Base-by-base conservation (phyloP, 2,113 vertebrate species). In the Chrysochloris asiatica region DNA sequence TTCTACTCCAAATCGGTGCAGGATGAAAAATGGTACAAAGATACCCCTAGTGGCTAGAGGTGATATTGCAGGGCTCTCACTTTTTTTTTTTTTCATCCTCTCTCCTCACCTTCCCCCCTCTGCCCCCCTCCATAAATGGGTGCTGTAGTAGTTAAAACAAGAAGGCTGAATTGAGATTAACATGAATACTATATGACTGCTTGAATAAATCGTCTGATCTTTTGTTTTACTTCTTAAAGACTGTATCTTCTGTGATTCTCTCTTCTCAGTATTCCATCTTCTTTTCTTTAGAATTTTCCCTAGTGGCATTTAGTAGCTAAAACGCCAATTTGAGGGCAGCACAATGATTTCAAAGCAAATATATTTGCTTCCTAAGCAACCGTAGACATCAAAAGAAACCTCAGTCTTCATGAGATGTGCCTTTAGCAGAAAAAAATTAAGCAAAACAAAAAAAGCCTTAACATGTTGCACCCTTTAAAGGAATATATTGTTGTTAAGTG, bases 1-100 rank as follows among this genome's bases (percentile, higher is more conserved):
- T 98, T 97, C 97, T 97, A 98, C 97, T 98, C 97, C 97, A 97
- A 97, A 97, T 97, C 96, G 89, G 96, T 97, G 97, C 97, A 89
- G 91, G 95, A 97, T 97, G 97, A 98, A 98, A 99, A 98, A 98
- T 98, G 97, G 97, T 98, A 98, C 98, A 98, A 98, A 98, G 97
- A 92, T 98, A 97, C 98, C 97, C 98, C 98, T 98, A 97, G 98
- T 96, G 98, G 98, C 95, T 75, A 78, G 41, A 79, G 86, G 92
- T 84, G 83, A 97, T 97, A 98, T 93, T 97, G 85, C 98, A 97
- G 78, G 89, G 30, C 82, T 72, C 82, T 89, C 90, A 71, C 67
- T 79, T 67, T 59, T 76, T 43, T 38, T 86, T 61, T 10, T 38
- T 12, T 26, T 45, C 88, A 1, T 78, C 86, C 56, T 30, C 26